These are phyloP conservation scores for Dicaeum eximium DNA, from an alignment of 2,113 vertebrate species.

Conservation along the genomic window DNA sequence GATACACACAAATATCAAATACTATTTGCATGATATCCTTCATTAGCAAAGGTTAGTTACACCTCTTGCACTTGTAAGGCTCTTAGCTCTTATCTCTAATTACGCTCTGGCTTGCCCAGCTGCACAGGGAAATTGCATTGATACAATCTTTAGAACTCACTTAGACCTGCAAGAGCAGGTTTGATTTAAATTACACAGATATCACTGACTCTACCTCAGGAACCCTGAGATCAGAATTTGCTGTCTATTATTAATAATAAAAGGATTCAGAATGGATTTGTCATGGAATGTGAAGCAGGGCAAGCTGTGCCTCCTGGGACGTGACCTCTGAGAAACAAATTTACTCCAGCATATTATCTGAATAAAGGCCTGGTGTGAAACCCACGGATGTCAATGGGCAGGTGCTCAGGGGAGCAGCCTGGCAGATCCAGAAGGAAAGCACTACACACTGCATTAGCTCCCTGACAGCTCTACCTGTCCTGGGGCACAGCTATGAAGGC, in stretches of 20 bases:
- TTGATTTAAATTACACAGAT: conserved; percentile 59
- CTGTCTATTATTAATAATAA: conserved; percentile 51
- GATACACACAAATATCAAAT: conserved; percentile 15
- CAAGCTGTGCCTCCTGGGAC: neutral
- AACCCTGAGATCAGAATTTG: conserved; percentile 46
- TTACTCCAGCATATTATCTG: neutral
- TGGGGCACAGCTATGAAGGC: neutral
- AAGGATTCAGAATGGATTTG: conserved; percentile 48
- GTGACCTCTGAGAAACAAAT: conserved; percentile 26
- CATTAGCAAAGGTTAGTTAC: conserved; percentile 54
- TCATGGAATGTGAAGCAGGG: conserved; percentile 20
- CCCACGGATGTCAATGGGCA: neutral
- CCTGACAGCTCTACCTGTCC: neutral
- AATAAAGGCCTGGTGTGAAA: neutral
- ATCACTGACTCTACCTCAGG: conserved; percentile 3
- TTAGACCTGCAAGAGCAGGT: conserved; percentile 4
- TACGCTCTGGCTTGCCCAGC: neutral
- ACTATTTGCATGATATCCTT: conserved; percentile 21
- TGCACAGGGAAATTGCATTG: conserved; percentile 45
- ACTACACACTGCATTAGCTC: neutral
- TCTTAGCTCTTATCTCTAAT: conserved; percentile 49
- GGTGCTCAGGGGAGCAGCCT: neutral
- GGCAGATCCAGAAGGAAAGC: neutral
- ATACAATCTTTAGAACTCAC: conserved; percentile 54
- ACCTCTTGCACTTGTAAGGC: conserved; percentile 10